Base-by-base conservation (phyloP, 2,113 vertebrate genomes). In the Prolemur simus region DNA sequence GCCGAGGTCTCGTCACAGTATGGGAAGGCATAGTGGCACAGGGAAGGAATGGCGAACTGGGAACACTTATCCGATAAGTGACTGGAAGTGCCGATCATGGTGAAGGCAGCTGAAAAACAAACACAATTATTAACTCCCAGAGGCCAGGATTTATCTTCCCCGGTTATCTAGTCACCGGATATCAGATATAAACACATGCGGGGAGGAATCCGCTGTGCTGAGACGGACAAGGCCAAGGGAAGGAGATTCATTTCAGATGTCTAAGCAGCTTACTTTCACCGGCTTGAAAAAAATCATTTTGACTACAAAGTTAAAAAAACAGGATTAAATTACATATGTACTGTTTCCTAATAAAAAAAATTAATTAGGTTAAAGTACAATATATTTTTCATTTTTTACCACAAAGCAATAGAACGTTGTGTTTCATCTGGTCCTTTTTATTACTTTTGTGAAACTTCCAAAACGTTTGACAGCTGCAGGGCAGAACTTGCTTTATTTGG, bases 11-110 rank as follows among this genome's bases (percentile, higher is more conserved):
- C 99, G 34, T 99, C 99, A 0, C 99, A 99, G 42, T 99, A 99
- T 0, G 99, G 99, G 98, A 99, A 99, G 97, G 99, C 99, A 0
- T 99, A 99, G 98, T 99, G 99, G 98, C 99, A 99, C 73, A 99
- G 98, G 0, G 99, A 99, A 0, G 99, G 99, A 94, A 99, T 99
- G 96, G 99, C 99, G 0, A 99, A 99, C 99, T 99, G 99, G 2
- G 99, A 99, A 96, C 99, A 99, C 49, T 99, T 99, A 27, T 99
- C 99, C 0, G 99, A 99, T 86, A 99, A 97, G 60, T 99, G 99
- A 97, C 99, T 99, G 97, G 99, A 99, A 0, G 99, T 99, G 96
- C 99, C 99, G 29, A 99, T 99, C 99, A 99, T 99, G 96, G 99
- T 99, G 99, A 99, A 99, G 89, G 99, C 99, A 12, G 99, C 99